Conservation (phyloP, 2,888 invertebrate genomes). For the Dryobotodes eremita region DNA sequence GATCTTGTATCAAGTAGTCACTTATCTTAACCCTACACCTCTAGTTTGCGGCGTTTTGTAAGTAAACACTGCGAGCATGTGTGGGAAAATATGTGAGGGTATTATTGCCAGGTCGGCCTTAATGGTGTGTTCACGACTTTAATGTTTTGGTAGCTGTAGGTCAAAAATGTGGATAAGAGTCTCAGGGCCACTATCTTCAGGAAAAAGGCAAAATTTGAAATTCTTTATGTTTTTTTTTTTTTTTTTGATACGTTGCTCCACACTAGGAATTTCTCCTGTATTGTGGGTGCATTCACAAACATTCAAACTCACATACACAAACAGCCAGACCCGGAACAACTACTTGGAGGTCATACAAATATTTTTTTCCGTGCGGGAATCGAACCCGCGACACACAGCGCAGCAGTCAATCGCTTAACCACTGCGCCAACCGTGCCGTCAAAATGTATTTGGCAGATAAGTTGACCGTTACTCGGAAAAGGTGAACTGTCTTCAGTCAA, state of each 20-base stretch:
- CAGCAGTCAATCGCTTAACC: no score
- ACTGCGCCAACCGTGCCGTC: no score
- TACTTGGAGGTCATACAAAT: no score
- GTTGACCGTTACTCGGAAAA: neutral
- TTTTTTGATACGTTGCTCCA: no score
- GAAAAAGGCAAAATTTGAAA: neutral
- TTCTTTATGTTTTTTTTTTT: no score
- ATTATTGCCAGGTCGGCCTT: constrained; percentile 17
- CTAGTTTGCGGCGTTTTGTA: constrained; percentile 19
- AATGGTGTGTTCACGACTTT: constrained; percentile 30
- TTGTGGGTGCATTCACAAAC: no score
- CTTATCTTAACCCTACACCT: constrained; percentile 48
- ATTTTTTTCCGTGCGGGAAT: no score
- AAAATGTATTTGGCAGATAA: neutral
- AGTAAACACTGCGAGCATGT: constrained; percentile 37
- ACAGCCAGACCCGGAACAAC: no score
- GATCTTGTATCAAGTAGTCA: constrained; percentile 41
- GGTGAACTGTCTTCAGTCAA: no score
- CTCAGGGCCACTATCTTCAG: neutral
- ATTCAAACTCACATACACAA: no score
- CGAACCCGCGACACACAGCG: no score
- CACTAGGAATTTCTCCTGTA: no score
- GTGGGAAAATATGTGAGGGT: constrained; percentile 51
- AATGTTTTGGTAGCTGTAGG: neutral
- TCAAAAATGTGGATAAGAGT: neutral